Base-by-base conservation (phyloP, 1,140 invertebrate species). In the Drosophila simulans region DNA sequence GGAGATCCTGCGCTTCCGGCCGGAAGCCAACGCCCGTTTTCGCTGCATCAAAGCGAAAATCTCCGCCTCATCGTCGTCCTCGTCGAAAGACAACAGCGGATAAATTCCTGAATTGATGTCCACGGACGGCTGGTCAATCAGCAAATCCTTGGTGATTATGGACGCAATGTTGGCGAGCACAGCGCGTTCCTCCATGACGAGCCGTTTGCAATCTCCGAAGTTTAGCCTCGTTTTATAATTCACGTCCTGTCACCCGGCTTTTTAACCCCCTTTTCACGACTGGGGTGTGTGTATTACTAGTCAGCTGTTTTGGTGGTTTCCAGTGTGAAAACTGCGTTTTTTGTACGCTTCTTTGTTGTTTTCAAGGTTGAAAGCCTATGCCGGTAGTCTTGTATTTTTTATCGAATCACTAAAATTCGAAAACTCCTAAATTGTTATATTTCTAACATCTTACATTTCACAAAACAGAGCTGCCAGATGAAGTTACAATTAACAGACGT, bases 131-230 rank as follows among this genome's bases (percentile, higher is more conserved):
- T 83, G 73, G 62, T 92, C 91, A 17, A 90, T 75, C 12, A 91
- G 74, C 39, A 92, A 12, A 59, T 92, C 91, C 60, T 92, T 92
- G 17, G 80, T 80, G 42, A 92, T 76, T 52, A 92, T 92, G 31
- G 90, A 81, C 3, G 91, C 83, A n/a, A 92, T 91, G 62, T 92
- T 92, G n/a, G 86, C 76, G 52, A 92, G 64, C 10, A 92, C 57
- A 17, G 85, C 90, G 17, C 77, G 90, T 58, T 92, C 88, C 37
- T 91, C 91, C 91, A 92, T 92, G 42, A 3, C 13, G 20, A 8
- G 5, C 27, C 27, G 12, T 52, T 31, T 31, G 11, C 13, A 17
- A 27, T 31, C 15, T 31, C 7, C 7, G 31, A 37, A 8, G 11
- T 40, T 22, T 10, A n/a, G 22, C 12, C 53, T 45, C n/a, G 12